Evolutionary conservation across 2,888 invertebrate genomes (phyloP).

Genomic region (Sphaerophoria rueppellii): DNA sequence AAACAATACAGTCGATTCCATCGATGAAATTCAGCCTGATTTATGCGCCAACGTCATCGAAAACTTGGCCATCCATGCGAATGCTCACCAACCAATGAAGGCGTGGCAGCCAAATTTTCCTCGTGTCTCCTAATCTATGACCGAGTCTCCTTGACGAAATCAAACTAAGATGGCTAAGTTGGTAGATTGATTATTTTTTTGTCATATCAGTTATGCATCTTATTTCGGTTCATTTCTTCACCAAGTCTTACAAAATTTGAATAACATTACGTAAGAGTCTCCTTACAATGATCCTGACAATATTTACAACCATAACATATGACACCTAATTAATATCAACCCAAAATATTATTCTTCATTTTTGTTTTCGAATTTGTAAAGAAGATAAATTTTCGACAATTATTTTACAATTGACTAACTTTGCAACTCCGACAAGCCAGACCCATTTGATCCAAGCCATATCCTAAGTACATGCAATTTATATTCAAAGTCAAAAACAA

Average conservation of each 20-base stretch:
- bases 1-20: no score
- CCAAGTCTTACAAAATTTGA: background rate
- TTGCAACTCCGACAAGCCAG: slow-evolving; percentile 38
- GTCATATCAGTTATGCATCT: no score
- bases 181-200: no score
- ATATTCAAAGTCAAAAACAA: slow-evolving; percentile 47
- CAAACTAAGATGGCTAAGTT: no score
- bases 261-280: background rate
- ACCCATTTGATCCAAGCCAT: slow-evolving; percentile 61
- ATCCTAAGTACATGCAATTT: slow-evolving; percentile 62
- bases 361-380: slow-evolving; percentile 21
- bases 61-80: no score
- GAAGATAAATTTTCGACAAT: slow-evolving; percentile 53
- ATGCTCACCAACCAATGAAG: no score
- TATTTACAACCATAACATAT: slow-evolving; percentile 35
- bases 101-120: no score
- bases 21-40: no score
- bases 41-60: no score
- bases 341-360: slow-evolving; percentile 17
- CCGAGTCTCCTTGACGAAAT: no score
- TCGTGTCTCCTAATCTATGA: no score
- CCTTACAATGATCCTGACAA: background rate
- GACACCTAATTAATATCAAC: slow-evolving; percentile 55
- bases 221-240: no score
- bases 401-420: slow-evolving; percentile 70